Base-by-base conservation (phyloP, 2,888 invertebrate species). In the Incurvaria masculella region DNA sequence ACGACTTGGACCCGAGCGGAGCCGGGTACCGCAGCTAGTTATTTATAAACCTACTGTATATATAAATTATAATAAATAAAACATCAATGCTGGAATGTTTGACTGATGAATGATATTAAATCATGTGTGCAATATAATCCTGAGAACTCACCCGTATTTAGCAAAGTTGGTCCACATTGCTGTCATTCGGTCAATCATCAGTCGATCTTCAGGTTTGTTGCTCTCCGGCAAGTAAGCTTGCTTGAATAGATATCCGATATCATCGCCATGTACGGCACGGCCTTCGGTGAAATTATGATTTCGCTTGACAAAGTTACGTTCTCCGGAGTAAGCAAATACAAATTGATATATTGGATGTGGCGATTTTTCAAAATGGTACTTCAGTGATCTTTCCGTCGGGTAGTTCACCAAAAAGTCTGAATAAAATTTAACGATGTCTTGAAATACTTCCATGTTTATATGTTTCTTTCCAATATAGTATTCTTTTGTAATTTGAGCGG, bases 161-260 rank as follows among this genome's bases (percentile, higher is more conserved):
- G 43, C 43, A 43, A 43, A 43, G 43, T 43, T 43, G 20, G 43
- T 21, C 21, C 17, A 43, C 16, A 43, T 5, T 10, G 5, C 21
- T 3, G 23, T 21, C 21, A 43, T 17, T n/a, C 43, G 19, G 14
- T 43, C 21, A 14, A 14, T 33, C 33, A 33, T 33, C 3, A 33
- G 14, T 14, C 14, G 33, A 14, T 33, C 33, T 4, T 33, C 33
- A n/a, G n/a, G n/a, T n/a, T n/a, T 23, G 1, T 56, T 51, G n/a
- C n/a, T n/a, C 4, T 52, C 52, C 2, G 54, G 53, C 2, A 56
- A 45, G 5, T 21, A 26, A 0, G 11, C 6, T 26, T 45, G 53
- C 27, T 62, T 61, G 47, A 70, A 73, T 41, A 73, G 46, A 52
- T 72, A 74, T 2, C 59, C 55, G 0, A 64, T 11, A 3, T 74